Conservation (phyloP, 1,140 invertebrate species). For the Caerostris darwini region DNA sequence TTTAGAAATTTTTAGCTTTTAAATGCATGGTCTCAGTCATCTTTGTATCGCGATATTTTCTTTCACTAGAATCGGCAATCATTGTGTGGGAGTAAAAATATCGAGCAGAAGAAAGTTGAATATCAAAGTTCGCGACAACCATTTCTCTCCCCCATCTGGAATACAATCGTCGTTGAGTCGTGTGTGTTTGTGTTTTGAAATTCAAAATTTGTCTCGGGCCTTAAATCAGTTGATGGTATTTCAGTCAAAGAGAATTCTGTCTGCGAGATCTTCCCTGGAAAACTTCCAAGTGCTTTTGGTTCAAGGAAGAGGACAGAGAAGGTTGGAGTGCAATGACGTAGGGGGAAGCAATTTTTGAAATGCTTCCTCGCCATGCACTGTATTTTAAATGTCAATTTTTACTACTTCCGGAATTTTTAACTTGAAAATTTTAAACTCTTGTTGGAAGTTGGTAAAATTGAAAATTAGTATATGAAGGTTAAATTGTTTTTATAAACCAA, state of each 20-base stretch:
- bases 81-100: too few relatives aligned
- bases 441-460: too few relatives aligned
- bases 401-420: neutral
- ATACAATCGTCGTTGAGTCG: too few relatives aligned
- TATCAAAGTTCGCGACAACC: neutral
- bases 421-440: too few relatives aligned
- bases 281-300: slow-evolving; percentile 25
- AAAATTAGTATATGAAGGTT: too few relatives aligned
- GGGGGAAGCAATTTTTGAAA: neutral
- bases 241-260: slow-evolving; percentile 7
- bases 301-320: slow-evolving; percentile 15
- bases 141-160: too few relatives aligned
- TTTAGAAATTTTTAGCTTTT: too few relatives aligned
- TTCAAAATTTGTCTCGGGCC: neutral
- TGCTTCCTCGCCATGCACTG: neutral
- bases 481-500: too few relatives aligned
- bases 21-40: too few relatives aligned
- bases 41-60: too few relatives aligned
- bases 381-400: slow-evolving; percentile 12
- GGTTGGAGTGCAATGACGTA: slow-evolving; percentile 1
- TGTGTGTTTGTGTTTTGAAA: slow-evolving; percentile 6
- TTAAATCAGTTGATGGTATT: neutral
- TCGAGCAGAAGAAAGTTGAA: too few relatives aligned
- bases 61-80: too few relatives aligned
- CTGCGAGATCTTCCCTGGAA: neutral